Base-by-base conservation (phyloP, 2,888 invertebrate species). In the Drosophila monieri region DNA sequence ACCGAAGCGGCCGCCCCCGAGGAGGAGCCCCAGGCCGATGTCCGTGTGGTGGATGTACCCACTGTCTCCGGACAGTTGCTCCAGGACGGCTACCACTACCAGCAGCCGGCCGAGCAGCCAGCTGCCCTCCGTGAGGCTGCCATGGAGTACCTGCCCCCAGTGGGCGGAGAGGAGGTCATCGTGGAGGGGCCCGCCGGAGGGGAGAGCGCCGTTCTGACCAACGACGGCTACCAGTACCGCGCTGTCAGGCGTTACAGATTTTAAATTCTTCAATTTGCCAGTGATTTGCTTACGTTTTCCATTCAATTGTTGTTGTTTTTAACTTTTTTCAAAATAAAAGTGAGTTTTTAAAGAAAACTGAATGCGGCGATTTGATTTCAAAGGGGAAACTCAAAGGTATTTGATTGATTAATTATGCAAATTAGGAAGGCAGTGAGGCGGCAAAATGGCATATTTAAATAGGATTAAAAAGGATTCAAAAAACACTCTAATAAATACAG, bases 221-320 rank as follows among this genome's bases (percentile, higher is more conserved):
- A 77, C 53, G 88, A 90, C 76, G 90, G 89, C 35, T 90, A 89
- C 66, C 88, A 89, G 37, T 90, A 90, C 57, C 86, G 90, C 6
- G 84, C 80, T 37, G 69, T 89, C 35, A 89, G 80, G 37, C 89
- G 88, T 25, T 80, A 73, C 66, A 74, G 85, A 57, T 85, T 85
- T 73, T 85, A 84, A 53, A 64, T 69, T 59, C 61, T 55, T 57
- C 59, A 56, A n/a, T 75, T 77, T 64, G 12, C 53, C 23, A n/a
- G 35, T 48, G 44, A 41, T 53, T 67, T 67, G 66, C 62, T 23
- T 8, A n/a, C 21, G n/a, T 39, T 54, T 47, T 54, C 58, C 35
- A 18, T 53, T 46, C 41, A 21, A 37, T 74, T 70, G 68, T 75
- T 73, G 61, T 73, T 68, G 43, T 64, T 66, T 72, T 76, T 47